These are phyloP conservation scores for Drosophila putrida DNA, from an alignment of 2,888 invertebrate genomes.

Conservation along the genomic window DNA sequence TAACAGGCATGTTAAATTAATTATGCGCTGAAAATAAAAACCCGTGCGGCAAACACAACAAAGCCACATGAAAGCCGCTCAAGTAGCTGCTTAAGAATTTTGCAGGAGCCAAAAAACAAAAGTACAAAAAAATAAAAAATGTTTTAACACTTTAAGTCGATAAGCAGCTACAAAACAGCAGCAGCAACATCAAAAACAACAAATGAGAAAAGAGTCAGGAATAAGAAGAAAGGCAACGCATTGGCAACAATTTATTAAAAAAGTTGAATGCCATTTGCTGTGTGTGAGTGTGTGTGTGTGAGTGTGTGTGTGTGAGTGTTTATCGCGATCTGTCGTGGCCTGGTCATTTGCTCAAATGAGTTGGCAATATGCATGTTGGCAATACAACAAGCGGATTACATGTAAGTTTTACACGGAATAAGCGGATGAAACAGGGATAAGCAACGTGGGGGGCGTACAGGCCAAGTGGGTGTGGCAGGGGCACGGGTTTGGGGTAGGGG, in stretches of 20 bases:
- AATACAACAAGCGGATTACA: slow-evolving; percentile 66
- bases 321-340: slow-evolving; percentile 74
- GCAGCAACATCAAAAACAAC: slow-evolving; percentile 22
- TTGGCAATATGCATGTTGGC: slow-evolving; percentile 69
- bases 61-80: slow-evolving; percentile 62
- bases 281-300: slow-evolving; percentile 5
- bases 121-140: slow-evolving; percentile 33
- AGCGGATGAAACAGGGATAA: neutral
- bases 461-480: slow-evolving; percentile 60
- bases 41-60: slow-evolving; percentile 63
- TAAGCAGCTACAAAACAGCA: slow-evolving; percentile 68
- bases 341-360: slow-evolving; percentile 79
- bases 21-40: slow-evolving; percentile 70
- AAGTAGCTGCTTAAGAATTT: slow-evolving; percentile 61
- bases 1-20: slow-evolving; percentile 74
- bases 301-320: slow-evolving; percentile 31
- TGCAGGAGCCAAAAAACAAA: neutral
- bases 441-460: slow-evolving; percentile 15
- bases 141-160: slow-evolving; percentile 75
- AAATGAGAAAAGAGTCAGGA: slow-evolving; percentile 32
- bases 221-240: slow-evolving; percentile 41
- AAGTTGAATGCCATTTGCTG: slow-evolving; percentile 70
- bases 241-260: slow-evolving; percentile 65
- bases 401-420: slow-evolving; percentile 35
- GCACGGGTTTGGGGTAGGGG: slow-evolving; percentile 58